These are phyloP conservation scores for Sinocyclocheilus maitianheensis DNA, from an alignment of 2,113 vertebrate genomes.

Conservation along the genomic window DNA sequence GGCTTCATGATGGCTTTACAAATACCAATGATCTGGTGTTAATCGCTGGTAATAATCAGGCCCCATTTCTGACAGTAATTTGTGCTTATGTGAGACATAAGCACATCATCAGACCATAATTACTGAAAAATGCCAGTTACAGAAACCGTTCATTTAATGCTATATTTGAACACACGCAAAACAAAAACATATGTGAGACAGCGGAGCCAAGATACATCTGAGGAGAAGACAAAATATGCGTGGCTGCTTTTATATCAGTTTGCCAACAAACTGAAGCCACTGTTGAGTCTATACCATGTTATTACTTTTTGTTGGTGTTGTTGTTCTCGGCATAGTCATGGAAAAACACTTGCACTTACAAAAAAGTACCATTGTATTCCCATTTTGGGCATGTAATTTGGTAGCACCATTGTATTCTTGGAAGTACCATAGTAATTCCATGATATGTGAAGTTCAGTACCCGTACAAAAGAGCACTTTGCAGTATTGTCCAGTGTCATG, in stretches of 20 bases:
- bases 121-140: slow-evolving; percentile 64
- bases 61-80: slow-evolving; percentile 46
- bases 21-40: slow-evolving; percentile 69
- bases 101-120: slow-evolving; percentile 72
- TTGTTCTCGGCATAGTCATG: neutral
- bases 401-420: neutral
- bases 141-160: slow-evolving; percentile 76
- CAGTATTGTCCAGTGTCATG: too few relatives aligned
- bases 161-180: slow-evolving; percentile 65
- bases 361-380: neutral
- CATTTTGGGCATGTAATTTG: neutral
- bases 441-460: neutral
- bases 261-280: neutral
- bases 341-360: neutral
- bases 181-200: neutral
- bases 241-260: neutral
- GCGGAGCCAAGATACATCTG: neutral
- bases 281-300: neutral
- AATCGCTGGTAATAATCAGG: slow-evolving; percentile 57
- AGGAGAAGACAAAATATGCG: slow-evolving; percentile 4
- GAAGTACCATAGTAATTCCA: neutral
- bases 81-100: slow-evolving; percentile 9
- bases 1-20: slow-evolving; percentile 57
- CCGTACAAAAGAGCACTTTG: too few relatives aligned
- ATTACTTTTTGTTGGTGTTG: neutral